phyloP scores from a whole-genome alignment of 2,797 vertebrate genomes.

The Centroberyx gerrardi region DNA sequence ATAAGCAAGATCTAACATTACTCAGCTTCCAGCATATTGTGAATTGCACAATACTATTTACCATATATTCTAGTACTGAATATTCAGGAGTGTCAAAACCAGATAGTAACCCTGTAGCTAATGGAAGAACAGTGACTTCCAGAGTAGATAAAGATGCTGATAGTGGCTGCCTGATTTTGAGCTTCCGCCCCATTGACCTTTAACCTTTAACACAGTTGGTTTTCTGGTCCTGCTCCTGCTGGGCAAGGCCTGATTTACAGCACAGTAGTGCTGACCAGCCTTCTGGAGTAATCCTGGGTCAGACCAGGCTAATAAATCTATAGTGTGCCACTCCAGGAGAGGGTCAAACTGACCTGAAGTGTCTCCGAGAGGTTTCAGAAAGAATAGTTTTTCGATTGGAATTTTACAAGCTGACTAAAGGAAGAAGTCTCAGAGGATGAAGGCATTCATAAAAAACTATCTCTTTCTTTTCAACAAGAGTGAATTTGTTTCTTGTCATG shows the following conservation, averaged over 20 bases:
- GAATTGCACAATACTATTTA: not conserved
- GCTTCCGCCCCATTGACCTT: conserved; percentile 67
- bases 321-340: conserved; percentile 18
- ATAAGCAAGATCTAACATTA: not conserved
- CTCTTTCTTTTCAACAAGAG: not conserved
- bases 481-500: no score
- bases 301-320: conserved; percentile 67
- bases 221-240: conserved; percentile 61
- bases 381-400: no score
- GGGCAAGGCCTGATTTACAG: conserved; percentile 73
- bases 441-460: no score
- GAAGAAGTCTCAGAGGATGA: no score
- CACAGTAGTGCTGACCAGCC: conserved; percentile 65
- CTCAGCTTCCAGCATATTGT: not conserved
- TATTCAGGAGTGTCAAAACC: not conserved
- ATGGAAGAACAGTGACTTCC: conserved; percentile 15
- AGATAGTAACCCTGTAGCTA: not conserved
- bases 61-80: not conserved
- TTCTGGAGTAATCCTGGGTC: conserved; percentile 70
- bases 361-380: not conserved
- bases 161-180: conserved; percentile 50
- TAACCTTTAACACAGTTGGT: conserved; percentile 59
- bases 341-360: not conserved
- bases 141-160: conserved; percentile 49
- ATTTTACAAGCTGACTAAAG: no score